phyloP scores from a whole-genome alignment of 37 sponge, comb jelly and placozoan genomes.

The Halichondria panicea region DNA sequence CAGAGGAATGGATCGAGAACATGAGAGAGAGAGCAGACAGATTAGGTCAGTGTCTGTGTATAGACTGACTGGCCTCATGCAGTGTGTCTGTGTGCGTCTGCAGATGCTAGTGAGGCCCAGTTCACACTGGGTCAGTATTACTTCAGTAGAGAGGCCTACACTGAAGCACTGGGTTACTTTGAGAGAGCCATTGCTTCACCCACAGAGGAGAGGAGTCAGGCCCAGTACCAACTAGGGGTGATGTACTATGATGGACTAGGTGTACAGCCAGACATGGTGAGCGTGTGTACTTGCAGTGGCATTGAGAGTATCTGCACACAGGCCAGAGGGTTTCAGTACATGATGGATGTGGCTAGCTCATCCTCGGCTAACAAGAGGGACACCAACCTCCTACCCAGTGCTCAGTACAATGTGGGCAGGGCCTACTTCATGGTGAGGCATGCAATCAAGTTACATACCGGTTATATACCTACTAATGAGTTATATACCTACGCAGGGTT shows the following conservation, averaged over 20 bases:
- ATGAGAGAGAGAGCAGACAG: constrained; percentile 44
- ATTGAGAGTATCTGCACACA: background rate
- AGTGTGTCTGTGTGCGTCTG: background rate
- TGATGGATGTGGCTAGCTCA: constrained; percentile 77
- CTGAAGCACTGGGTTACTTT: constrained; percentile 62
- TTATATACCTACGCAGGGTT: constrained; percentile 40
- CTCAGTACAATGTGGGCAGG: constrained; percentile 87
- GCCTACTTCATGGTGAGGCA: constrained; percentile 67
- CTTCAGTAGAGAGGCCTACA: constrained; percentile 20
- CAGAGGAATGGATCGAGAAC: constrained; percentile 33
- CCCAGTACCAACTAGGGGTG: constrained; percentile 83
- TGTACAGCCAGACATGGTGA: constrained; percentile 54
- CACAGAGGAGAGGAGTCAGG: constrained; percentile 29
- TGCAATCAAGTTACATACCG: background rate
- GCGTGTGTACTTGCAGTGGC: background rate
- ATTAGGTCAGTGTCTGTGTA: background rate
- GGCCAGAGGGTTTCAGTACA: constrained; percentile 69
- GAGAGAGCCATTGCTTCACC: constrained; percentile 22
- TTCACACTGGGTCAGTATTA: constrained; percentile 77
- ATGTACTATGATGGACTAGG: constrained; percentile 89
- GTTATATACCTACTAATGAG: background rate
- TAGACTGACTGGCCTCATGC: background rate
- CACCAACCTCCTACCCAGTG: constrained; percentile 56
- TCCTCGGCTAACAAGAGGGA: constrained; percentile 40
- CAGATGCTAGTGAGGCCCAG: constrained; percentile 49